These are phyloP conservation scores for Polydrusus cervinus DNA, from an alignment of 2,888 invertebrate species.

Conservation along the genomic window DNA sequence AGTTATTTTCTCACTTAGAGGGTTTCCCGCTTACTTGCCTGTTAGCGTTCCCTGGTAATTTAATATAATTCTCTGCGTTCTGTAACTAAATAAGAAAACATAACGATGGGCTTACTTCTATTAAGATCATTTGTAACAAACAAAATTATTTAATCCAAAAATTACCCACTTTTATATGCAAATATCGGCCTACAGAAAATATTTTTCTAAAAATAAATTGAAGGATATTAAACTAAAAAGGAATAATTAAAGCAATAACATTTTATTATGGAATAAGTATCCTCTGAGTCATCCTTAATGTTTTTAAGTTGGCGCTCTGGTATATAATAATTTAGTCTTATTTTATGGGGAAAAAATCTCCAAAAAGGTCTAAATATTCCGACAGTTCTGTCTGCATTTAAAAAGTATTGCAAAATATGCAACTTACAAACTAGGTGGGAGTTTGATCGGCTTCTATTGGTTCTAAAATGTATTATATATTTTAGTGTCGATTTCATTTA, in stretches of 20 bases:
- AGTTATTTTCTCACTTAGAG: too few relatives aligned
- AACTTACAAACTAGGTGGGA: too few relatives aligned
- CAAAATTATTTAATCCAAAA: constrained; percentile 44
- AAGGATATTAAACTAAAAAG: constrained; percentile 26
- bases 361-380: too few relatives aligned
- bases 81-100: constrained; percentile 23
- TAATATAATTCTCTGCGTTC: constrained; percentile 12
- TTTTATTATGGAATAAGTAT: background rate
- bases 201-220: constrained; percentile 33
- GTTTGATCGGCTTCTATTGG: too few relatives aligned
- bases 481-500: too few relatives aligned
- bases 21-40: constrained; percentile 31
- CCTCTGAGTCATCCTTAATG: background rate
- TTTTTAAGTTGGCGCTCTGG: background rate
- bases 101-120: constrained; percentile 4
- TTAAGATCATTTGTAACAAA: constrained; percentile 38
- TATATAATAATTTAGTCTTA: background rate
- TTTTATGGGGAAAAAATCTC: too few relatives aligned
- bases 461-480: too few relatives aligned
- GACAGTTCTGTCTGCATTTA: too few relatives aligned
- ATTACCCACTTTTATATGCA: constrained; percentile 39
- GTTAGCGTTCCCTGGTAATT: constrained; percentile 31
- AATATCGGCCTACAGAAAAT: constrained; percentile 23
- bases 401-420: too few relatives aligned
- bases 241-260: constrained; percentile 9